Evolutionary conservation across 2,797 vertebrate species (phyloP).

Genomic region (Alcedo quadribrachys): DNA sequence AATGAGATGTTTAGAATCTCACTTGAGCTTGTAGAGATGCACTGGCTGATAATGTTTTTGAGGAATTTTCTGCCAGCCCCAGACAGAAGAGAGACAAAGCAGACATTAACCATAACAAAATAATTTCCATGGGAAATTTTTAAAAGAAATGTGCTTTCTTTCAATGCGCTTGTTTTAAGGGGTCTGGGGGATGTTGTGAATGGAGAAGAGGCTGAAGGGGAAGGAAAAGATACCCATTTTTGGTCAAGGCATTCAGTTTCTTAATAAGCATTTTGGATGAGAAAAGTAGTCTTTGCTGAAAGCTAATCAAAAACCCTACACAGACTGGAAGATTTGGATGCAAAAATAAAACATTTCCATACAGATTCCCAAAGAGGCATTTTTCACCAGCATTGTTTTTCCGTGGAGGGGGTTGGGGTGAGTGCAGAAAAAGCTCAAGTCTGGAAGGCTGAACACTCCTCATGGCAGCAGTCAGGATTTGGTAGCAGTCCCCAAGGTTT

Average conservation of each 20-base stretch:
- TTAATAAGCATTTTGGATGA: slow-evolving; percentile 40
- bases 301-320: slow-evolving; percentile 42
- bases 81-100: slow-evolving; percentile 23
- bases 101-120: slow-evolving; percentile 50
- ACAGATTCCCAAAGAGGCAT: slow-evolving; percentile 32
- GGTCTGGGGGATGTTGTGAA: background rate
- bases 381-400: slow-evolving; percentile 43
- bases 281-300: slow-evolving; percentile 12
- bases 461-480: background rate
- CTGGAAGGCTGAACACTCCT: slow-evolving; percentile 17
- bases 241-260: slow-evolving; percentile 52
- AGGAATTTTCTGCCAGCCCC: slow-evolving; percentile 22
- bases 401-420: background rate
- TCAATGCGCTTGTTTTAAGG: slow-evolving; percentile 19
- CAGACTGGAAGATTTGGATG: background rate
- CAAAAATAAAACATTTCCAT: slow-evolving; percentile 35
- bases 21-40: slow-evolving; percentile 8
- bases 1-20: slow-evolving; percentile 45
- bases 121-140: slow-evolving; percentile 38
- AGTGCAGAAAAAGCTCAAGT: background rate
- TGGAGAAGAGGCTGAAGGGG: background rate
- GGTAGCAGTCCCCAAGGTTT: background rate
- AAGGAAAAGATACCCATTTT: slow-evolving; percentile 61
- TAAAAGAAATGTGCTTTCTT: slow-evolving; percentile 2
- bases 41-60: background rate